Evolutionary conservation across 1,140 invertebrate species (phyloP).

Genomic region (Pseudomyrmex cubaensis): DNA sequence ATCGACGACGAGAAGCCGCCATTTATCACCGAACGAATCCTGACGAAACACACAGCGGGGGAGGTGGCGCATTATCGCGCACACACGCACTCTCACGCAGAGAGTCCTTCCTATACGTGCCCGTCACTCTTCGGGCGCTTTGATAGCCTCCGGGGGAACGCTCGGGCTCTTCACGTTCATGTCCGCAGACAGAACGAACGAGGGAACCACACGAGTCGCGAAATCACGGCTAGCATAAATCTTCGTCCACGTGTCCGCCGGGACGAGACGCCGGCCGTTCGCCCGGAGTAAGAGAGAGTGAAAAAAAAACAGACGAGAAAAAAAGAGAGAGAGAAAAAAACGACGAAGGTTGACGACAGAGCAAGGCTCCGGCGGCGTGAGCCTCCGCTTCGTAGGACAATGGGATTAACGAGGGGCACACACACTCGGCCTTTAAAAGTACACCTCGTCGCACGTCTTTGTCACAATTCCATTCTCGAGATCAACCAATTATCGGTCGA

Average conservation of each 20-base stretch:
- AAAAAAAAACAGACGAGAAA: not conserved
- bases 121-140: conserved; percentile 37
- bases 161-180: conserved; percentile 21
- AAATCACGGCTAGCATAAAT: conserved; percentile 56
- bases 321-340: conserved; percentile 32
- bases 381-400: conserved; percentile 57
- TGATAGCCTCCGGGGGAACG: conserved; percentile 42
- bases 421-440: conserved; percentile 35
- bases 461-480: conserved; percentile 22
- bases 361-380: conserved; percentile 15
- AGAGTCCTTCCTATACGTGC: not conserved
- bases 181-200: conserved; percentile 38
- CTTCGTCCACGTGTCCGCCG: conserved; percentile 46
- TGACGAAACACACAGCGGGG: conserved; percentile 56
- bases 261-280: conserved; percentile 10
- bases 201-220: conserved; percentile 26
- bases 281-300: not conserved
- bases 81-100: not conserved
- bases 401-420: conserved; percentile 64
- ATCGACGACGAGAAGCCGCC: conserved; percentile 29
- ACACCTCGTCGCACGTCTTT: not conserved
- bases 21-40: conserved; percentile 56
- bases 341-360: not conserved
- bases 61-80: conserved; percentile 49
- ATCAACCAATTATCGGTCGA: conserved; percentile 49